phyloP scores from a whole-genome alignment of 2,888 invertebrate genomes.

The Blastobasis lacticolella region DNA sequence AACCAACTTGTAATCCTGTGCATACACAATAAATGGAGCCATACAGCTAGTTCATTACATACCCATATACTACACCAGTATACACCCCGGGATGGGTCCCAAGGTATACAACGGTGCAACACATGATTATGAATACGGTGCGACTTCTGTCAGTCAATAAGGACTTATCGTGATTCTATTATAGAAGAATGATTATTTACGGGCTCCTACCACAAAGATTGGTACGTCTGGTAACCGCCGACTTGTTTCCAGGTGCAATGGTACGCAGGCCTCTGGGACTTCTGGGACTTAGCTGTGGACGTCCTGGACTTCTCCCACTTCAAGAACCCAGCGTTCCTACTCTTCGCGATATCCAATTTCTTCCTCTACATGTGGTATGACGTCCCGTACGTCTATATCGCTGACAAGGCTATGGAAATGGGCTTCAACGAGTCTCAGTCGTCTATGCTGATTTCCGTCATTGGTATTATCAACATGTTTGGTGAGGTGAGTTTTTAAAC shows the following conservation, averaged over 20 bases:
- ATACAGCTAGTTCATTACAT: too few relatives aligned
- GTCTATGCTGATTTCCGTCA: conserved; percentile 88
- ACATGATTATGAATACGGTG: too few relatives aligned
- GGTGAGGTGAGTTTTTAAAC: conserved; percentile 80
- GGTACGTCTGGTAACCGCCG: too few relatives aligned
- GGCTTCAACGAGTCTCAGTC: conserved; percentile 82
- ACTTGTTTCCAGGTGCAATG: conserved; percentile 72
- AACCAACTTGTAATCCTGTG: too few relatives aligned
- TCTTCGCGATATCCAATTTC: conserved; percentile 91
- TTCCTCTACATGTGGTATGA: conserved; percentile 94
- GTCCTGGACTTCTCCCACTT: conserved; percentile 89
- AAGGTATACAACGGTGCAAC: too few relatives aligned
- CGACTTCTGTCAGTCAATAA: too few relatives aligned
- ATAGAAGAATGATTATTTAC: too few relatives aligned
- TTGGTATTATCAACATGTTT: conserved; percentile 90
- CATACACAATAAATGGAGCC: too few relatives aligned
- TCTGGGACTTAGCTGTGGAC: conserved; percentile 83
- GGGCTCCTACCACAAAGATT: not conserved
- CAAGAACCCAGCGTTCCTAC: conserved; percentile 79
- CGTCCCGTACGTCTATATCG: conserved; percentile 93
- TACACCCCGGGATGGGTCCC: too few relatives aligned
- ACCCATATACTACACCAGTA: too few relatives aligned
- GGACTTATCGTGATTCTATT: too few relatives aligned
- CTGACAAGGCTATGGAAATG: conserved; percentile 83
- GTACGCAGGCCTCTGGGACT: conserved; percentile 83